Percentiles rank a stretch among this genome's conserved stretches.
phyloP scores from a whole-genome alignment of 2,797 vertebrate species.

The Notamacropus eugenii region DNA sequence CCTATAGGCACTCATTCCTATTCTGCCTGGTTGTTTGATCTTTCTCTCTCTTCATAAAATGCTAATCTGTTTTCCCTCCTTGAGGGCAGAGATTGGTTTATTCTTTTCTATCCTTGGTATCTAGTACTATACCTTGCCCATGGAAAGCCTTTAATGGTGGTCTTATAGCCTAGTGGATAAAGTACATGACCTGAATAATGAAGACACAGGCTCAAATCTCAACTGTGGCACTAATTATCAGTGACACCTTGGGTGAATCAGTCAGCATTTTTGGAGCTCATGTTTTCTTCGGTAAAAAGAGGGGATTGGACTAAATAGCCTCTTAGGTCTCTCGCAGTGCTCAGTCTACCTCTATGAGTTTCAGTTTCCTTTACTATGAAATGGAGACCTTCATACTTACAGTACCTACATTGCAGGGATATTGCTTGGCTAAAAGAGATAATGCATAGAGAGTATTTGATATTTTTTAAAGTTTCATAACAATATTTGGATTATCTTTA shows the following conservation, averaged over 20 bases:
- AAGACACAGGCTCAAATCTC: conserved; percentile 1
- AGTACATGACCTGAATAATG: background rate
- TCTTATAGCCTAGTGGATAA: background rate
- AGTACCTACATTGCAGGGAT: background rate
- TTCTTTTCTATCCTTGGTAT: background rate
- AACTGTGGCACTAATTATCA: background rate
- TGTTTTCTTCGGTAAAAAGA: conserved; percentile 1
- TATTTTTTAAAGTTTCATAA: background rate
- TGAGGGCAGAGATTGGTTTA: background rate
- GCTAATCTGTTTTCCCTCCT: background rate
- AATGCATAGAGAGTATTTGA: background rate
- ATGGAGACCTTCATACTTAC: background rate
- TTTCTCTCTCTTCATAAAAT: background rate
- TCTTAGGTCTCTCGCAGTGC: background rate
- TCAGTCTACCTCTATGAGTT: background rate
- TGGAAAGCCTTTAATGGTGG: background rate
- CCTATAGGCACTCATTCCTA: background rate
- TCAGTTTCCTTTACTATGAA: background rate
- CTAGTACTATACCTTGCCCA: background rate
- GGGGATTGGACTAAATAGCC: background rate
- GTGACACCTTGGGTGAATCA: background rate
- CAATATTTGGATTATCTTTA: background rate
- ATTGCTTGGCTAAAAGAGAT: background rate
- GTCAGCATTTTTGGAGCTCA: background rate
- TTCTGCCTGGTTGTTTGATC: background rate